A percentile compares a stretch with the other conserved stretches of the same genome.
Evolutionary conservation across 2,888 invertebrate species (phyloP).

Genomic region (Mycalesis mineus): DNA sequence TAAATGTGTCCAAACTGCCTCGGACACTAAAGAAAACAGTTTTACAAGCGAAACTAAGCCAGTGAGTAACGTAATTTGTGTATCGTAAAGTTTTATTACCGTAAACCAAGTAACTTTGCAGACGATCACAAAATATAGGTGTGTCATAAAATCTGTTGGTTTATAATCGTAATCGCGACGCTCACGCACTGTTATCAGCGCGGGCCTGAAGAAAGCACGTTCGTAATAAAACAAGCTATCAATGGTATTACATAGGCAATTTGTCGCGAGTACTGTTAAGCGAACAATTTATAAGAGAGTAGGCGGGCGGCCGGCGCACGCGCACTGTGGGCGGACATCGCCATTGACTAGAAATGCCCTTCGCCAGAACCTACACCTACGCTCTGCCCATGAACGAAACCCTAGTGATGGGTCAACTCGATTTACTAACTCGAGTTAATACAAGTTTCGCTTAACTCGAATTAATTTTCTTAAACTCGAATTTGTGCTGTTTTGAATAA

Average conservation of each 20-base stretch:
- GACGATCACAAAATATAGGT: not conserved
- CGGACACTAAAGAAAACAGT: no score
- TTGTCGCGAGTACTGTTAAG: slow-evolving; percentile 68
- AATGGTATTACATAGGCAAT: slow-evolving; percentile 51
- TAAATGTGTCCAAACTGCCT: no score
- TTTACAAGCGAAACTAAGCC: no score
- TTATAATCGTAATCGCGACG: slow-evolving; percentile 3
- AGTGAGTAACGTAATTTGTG: not conserved
- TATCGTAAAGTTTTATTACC: slow-evolving; percentile 3
- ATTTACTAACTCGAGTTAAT: no score
- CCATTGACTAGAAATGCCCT: slow-evolving; percentile 62
- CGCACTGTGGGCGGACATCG: slow-evolving; percentile 56
- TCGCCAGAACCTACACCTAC: slow-evolving; percentile 47
- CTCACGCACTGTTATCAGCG: slow-evolving; percentile 11
- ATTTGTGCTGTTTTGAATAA: no score
- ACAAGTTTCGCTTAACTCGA: no score
- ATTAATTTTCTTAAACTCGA: no score
- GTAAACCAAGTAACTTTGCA: not conserved
- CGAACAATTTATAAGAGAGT: slow-evolving; percentile 62
- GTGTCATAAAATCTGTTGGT: slow-evolving; percentile 9
- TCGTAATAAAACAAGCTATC: slow-evolving; percentile 54
- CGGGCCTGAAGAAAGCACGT: slow-evolving; percentile 37
- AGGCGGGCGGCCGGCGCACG: slow-evolving; percentile 60
- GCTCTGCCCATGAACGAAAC: slow-evolving; percentile 33
- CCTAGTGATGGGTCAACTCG: no score